Evolutionary conservation across 2,888 invertebrate species (phyloP).

Genomic region (Limnephilus marmoratus): DNA sequence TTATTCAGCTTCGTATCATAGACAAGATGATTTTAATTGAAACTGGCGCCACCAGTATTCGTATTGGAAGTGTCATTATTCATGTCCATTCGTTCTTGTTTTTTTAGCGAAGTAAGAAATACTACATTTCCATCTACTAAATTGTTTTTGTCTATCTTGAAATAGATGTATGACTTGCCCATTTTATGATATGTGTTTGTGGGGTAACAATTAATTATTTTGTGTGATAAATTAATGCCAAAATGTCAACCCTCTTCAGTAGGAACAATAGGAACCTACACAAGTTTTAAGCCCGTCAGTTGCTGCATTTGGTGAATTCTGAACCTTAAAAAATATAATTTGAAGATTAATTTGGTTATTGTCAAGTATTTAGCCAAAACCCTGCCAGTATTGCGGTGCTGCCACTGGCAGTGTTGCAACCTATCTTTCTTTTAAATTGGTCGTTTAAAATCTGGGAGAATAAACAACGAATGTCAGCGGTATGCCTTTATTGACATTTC

Average conservation of each 20-base stretch:
- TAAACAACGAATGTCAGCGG: neutral
- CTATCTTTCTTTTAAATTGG: neutral
- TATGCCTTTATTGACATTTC: no score
- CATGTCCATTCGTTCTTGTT: neutral
- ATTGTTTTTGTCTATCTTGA: neutral
- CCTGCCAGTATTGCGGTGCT: no score
- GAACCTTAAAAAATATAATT: neutral
- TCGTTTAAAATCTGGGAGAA: neutral
- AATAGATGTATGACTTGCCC: neutral
- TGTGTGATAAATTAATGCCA: neutral
- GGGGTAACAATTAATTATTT: neutral
- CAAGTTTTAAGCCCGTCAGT: no score
- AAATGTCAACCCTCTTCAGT: neutral
- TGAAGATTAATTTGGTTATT: neutral
- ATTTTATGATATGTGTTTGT: neutral
- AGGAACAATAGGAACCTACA: neutral
- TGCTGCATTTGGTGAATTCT: neutral
- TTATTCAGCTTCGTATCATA: no score
- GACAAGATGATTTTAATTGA: no score
- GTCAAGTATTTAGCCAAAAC: no score
- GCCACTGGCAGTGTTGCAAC: neutral
- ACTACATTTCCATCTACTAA: neutral
- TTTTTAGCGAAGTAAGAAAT: neutral
- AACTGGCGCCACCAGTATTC: no score
- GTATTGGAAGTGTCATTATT: neutral